Percentiles rank a stretch among this genome's conserved stretches.
phyloP scores from a whole-genome alignment of 2,797 vertebrate species.

The Anniella stebbinsi region DNA sequence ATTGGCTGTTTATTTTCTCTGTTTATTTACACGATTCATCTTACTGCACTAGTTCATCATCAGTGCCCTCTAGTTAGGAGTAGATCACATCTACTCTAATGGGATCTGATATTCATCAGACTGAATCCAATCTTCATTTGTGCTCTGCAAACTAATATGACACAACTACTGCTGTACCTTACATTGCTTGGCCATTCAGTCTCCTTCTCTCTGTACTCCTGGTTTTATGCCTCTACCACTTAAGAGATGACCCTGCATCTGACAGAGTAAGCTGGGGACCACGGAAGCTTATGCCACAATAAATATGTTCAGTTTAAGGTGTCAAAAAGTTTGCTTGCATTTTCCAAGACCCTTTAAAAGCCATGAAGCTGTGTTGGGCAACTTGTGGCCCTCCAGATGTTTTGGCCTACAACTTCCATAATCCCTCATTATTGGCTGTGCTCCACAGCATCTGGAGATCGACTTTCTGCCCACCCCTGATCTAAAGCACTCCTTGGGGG shows the following conservation, averaged over 20 bases:
- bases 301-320: neutral
- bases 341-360: no score
- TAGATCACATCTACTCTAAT: neutral
- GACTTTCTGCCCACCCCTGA: no score
- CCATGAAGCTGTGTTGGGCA: no score
- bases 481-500: neutral
- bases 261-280: neutral
- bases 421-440: no score
- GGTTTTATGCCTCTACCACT: neutral
- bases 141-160: neutral
- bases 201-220: neutral
- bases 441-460: no score
- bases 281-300: neutral
- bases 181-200: no score
- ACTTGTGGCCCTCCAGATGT: no score
- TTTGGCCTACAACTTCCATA: no score
- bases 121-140: neutral
- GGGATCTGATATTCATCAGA: neutral
- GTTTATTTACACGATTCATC: neutral
- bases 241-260: neutral
- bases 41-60: neutral
- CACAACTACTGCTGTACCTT: neutral
- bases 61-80: neutral
- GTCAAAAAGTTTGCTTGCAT: no score
- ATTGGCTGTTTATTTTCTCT: neutral